Conservation (phyloP, 64 coral and sea anemone genomes). For the Dendronephthya gigantea region DNA sequence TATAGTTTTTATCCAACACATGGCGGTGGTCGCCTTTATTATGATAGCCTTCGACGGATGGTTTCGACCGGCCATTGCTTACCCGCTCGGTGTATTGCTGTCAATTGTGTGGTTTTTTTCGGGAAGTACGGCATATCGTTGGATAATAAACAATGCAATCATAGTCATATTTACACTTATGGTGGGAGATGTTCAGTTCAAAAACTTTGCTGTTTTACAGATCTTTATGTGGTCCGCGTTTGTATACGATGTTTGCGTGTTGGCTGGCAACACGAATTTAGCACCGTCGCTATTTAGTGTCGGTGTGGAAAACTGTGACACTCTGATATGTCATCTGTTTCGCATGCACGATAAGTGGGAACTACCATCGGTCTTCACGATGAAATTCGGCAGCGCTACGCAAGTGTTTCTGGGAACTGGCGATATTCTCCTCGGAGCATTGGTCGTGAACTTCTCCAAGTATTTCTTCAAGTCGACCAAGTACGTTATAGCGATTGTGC, state of each 20-base stretch:
- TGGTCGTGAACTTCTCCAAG: slow-evolving; percentile 85
- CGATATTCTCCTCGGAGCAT: slow-evolving; percentile 74
- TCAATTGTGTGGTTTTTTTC: slow-evolving; percentile 50
- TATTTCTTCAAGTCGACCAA: slow-evolving; percentile 85
- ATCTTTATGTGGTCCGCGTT: slow-evolving; percentile 96
- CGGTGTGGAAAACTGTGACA: slow-evolving; percentile 53
- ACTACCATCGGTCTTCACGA: slow-evolving; percentile 70
- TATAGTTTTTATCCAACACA: neutral
- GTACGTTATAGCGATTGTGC: slow-evolving; percentile 59
- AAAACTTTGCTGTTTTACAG: slow-evolving; percentile 88
- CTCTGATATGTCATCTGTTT: slow-evolving; percentile 73
- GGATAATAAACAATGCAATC: slow-evolving; percentile 78
- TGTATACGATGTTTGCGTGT: slow-evolving; percentile 70
- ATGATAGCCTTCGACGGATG: slow-evolving; percentile 64
- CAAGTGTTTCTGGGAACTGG: slow-evolving; percentile 92
- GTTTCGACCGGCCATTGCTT: slow-evolving; percentile 49
- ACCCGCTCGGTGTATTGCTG: slow-evolving; percentile 39
- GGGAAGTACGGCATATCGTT: slow-evolving; percentile 53
- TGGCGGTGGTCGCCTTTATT: slow-evolving; percentile 31
- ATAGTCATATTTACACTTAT: slow-evolving; percentile 81
- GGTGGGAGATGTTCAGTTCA: slow-evolving; percentile 73
- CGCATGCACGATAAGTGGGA: slow-evolving; percentile 89
- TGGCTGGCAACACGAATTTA: slow-evolving; percentile 52
- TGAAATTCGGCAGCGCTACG: slow-evolving; percentile 60
- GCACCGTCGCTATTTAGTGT: slow-evolving; percentile 66